Base-by-base conservation (phyloP, 2,797 vertebrate species). In the Amblyraja radiata region DNA sequence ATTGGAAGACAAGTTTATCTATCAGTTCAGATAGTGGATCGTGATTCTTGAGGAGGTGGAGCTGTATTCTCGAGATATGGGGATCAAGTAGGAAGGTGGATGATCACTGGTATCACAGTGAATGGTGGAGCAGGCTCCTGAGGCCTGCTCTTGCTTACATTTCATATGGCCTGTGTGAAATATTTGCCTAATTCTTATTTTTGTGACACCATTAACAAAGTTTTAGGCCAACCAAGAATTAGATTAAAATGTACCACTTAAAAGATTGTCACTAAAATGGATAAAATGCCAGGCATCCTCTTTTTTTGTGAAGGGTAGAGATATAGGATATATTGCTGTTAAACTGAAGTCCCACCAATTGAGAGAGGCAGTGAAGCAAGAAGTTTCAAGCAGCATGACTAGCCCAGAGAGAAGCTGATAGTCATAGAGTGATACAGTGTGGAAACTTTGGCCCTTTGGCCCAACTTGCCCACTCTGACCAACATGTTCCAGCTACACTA, bases 1-100 rank as follows among this genome's bases (percentile, higher is more conserved):
- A 74, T n/a, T 74, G 23, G 76, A 74, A 39, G 71, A 92, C 39
- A 28, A 92, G 90, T 28, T 76, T 92, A 76, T 92, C 90, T 54
- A 63, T 25, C 10, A 28, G 71, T 54, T 92, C 90, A 92, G 25
- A 5, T 25, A 54, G 36, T 92, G 68, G 28, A 54, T 28, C 71
- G 25, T 28, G 23, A 28, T 54, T 46, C 13, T 14, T 46, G 71
- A 74, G 39, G 23, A 76, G 46, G 39, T 28, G 36, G 25, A 13
- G 71, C 46, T 16, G 68, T 25, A 54, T 1, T 10, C 36, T 74
- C 46, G 25, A 76, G 46, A 68, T 54, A 73, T 91, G 36, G 63
- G 9, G 21, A 73, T 25, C 71, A 73, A 21, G 71, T 73, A 1
- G 71, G 71, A 73, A 73, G 71, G 71, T 23, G 65, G 16, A 68